Conservation (phyloP, 2,888 invertebrate species). For the Piscicola geometra region DNA sequence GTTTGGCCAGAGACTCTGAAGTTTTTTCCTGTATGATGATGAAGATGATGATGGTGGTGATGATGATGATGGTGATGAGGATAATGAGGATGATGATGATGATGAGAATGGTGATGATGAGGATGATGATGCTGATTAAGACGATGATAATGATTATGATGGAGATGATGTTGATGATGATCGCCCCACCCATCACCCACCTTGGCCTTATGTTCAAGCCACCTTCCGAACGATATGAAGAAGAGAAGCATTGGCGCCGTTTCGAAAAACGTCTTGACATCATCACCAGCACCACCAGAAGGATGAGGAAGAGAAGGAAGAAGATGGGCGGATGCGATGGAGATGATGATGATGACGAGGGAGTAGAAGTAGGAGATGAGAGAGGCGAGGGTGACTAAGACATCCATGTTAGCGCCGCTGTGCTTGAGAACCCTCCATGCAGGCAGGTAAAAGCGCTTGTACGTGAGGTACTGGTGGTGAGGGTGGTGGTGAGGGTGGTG, state of each 20-base stretch:
- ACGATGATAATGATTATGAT: not conserved
- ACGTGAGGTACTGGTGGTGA: conserved; percentile 73
- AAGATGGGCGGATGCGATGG: conserved; percentile 60
- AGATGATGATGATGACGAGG: conserved; percentile 65
- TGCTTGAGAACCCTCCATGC: conserved; percentile 86
- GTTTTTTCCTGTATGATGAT: conserved; percentile 75
- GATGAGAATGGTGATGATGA: not conserved
- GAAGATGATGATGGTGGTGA: not conserved
- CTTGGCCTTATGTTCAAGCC: conserved; percentile 97
- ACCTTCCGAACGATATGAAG: conserved; percentile 90
- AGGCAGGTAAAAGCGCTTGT: conserved; percentile 91
- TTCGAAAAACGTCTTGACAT: conserved; percentile 87
- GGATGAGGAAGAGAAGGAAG: too few relatives aligned
- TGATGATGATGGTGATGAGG: not conserved
- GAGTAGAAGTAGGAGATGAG: conserved; percentile 91
- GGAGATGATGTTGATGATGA: not conserved
- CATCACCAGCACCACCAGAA: not conserved
- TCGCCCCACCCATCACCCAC: conserved; percentile 56
- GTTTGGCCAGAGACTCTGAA: conserved; percentile 87
- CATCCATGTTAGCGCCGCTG: conserved; percentile 96
- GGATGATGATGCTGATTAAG: not conserved
- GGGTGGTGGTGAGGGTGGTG: not conserved
- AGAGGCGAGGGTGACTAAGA: conserved; percentile 93
- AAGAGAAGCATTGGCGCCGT: conserved; percentile 97
- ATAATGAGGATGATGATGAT: not conserved